A percentile compares a stretch with the other conserved stretches of the same genome.
Conservation (phyloP, 2,797 vertebrate species). For the Myotis myotis region DNA sequence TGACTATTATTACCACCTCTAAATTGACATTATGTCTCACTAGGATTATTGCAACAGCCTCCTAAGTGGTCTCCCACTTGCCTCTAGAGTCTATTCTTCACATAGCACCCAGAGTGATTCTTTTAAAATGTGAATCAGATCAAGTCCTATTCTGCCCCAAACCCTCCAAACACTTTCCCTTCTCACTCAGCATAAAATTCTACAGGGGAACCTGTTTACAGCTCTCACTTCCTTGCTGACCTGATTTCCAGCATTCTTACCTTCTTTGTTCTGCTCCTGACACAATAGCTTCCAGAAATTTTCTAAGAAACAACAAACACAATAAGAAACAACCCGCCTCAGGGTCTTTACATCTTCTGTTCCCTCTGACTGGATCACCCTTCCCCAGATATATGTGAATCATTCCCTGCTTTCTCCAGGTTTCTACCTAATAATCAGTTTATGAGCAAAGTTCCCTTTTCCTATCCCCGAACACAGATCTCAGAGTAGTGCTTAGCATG, state of each 20-base stretch:
- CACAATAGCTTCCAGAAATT: background rate
- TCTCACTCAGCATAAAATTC: background rate
- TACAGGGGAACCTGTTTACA: background rate
- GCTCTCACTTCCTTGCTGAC: background rate
- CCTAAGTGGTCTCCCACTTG: background rate
- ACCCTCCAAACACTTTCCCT: background rate
- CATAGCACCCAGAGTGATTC: background rate
- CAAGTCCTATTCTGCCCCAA: background rate
- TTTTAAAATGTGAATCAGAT: background rate
- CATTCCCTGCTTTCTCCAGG: background rate
- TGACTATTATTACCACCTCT: background rate
- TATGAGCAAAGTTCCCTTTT: background rate
- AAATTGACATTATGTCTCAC: background rate
- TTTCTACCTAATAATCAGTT: background rate
- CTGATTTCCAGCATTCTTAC: background rate
- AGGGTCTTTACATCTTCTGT: background rate
- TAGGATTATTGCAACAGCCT: background rate
- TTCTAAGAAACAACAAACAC: background rate
- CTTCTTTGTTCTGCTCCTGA: background rate
- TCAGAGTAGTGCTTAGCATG: background rate
- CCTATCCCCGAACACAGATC: background rate
- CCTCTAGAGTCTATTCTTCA: background rate
- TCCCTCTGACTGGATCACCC: background rate
- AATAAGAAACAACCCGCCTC: too few species aligned
- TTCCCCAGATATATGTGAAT: background rate